Conservation (phyloP, 2,113 vertebrate species). For the Ancistrus triradiatus region DNA sequence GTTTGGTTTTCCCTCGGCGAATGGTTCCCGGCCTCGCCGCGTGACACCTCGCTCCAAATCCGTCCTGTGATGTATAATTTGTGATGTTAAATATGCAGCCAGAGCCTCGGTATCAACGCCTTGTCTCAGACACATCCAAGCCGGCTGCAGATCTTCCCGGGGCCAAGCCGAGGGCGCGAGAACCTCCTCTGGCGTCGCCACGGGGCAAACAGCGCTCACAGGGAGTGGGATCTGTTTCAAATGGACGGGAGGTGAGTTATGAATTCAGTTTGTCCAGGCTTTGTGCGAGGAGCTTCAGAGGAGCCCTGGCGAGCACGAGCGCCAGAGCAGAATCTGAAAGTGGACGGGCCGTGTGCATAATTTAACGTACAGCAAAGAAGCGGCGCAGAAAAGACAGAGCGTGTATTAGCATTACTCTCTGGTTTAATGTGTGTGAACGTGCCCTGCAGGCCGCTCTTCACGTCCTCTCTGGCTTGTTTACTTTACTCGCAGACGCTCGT, state of each 20-base stretch:
- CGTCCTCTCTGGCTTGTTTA: conserved; percentile 58
- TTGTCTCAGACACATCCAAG: conserved; percentile 20
- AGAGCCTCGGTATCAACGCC: background rate
- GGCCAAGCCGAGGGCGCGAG: conserved; percentile 21
- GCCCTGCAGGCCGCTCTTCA: conserved; percentile 56
- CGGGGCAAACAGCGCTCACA: conserved; percentile 24
- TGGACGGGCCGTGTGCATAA: background rate
- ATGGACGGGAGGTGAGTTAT: conserved; percentile 37
- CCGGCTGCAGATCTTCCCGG: conserved; percentile 22
- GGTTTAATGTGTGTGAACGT: conserved; percentile 45
- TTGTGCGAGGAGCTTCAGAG: conserved; percentile 29
- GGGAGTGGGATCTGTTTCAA: conserved; percentile 23
- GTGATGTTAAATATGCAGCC: conserved; percentile 25
- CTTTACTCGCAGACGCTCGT: conserved; percentile 41
- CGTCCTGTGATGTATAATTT: conserved; percentile 25
- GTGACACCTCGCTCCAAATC: conserved; percentile 13
- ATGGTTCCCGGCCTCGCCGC: background rate
- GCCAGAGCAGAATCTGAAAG: conserved; percentile 15
- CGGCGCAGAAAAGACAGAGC: conserved; percentile 6
- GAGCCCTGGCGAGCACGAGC: background rate
- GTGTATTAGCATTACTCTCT: conserved; percentile 18
- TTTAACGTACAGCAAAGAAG: conserved; percentile 1
- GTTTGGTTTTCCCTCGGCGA: background rate
- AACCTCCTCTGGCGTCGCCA: conserved; percentile 24
- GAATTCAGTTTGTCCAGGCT: conserved; percentile 38